Base-by-base conservation (phyloP, 2,888 invertebrate species). In the Elegia similella region DNA sequence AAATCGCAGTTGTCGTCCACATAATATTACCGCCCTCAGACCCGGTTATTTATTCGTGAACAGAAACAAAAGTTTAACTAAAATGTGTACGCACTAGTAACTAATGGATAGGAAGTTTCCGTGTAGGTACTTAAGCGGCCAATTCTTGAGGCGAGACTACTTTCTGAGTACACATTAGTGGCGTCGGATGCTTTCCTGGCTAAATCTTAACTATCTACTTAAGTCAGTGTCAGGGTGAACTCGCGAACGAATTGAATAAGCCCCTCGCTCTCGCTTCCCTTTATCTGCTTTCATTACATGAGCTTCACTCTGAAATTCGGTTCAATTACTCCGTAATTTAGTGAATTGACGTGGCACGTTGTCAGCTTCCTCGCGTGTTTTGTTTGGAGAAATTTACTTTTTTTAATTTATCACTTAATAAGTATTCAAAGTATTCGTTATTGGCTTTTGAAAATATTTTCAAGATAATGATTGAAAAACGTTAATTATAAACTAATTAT, bases 201-300 rank as follows among this genome's bases (percentile, higher is more conserved):
- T 80, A 85, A 84, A 86, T 84, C 88, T 85, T 82, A 86, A 87
- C 88, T 88, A 88, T 87, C 82, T 83, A 87, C 86, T 87, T 84
- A 85, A 83, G 81, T 78, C 84, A 80, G 78, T 83, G 84, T 82
- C 83, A 84, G 82, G 76, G 73, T 72, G 74, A 76, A 76, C 80
- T 81, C 76, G 71, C 72, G 75, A 77, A 78, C 69, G 82, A 85
- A 87, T 87, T 83, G 82, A 86, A 86, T 86, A 81, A 86, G 77
- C 80, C 79, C 78, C 79, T 75, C 78, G 72, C 76, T 70, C 71
- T 73, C 76, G 70, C 73, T 77, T 78, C 75, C 77, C 80, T 85
- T 86, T 84, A 86, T 86, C 83, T 84, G 76, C 81, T 84, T 88
- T 86, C 85, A 87, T 88, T 86, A 85, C 78, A 80, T 75, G 80